Evolutionary conservation across 2,797 vertebrate species (phyloP).

Genomic region (Dromococcyx pavoninus): DNA sequence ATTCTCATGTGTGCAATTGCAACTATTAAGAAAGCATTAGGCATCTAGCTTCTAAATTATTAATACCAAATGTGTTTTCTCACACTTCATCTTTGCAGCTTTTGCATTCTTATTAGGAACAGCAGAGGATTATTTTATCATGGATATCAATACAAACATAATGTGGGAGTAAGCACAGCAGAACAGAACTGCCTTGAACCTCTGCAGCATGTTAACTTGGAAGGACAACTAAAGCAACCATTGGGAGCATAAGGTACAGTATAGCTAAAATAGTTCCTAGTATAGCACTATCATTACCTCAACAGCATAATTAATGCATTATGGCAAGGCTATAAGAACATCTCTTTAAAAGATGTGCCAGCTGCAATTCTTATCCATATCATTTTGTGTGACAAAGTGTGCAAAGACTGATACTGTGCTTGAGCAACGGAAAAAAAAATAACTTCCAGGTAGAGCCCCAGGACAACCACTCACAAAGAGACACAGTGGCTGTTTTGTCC

Average conservation of each 20-base stretch:
- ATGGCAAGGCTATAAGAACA: not conserved
- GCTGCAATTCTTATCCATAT: not conserved
- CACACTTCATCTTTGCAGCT: accelerated
- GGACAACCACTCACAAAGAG: not conserved
- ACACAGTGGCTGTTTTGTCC: constrained; percentile 18
- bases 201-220: not conserved
- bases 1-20: not conserved
- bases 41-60: not conserved
- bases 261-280: no score
- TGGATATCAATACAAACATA: not conserved
- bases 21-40: not conserved
- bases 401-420: not conserved
- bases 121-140: not conserved
- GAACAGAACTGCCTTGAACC: not conserved
- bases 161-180: not conserved
- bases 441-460: not conserved
- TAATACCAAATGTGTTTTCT: not conserved
- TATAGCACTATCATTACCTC: not conserved
- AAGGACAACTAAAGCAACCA: not conserved
- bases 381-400: not conserved
- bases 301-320: not conserved
- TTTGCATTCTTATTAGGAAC: not conserved
- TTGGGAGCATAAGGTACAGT: not conserved
- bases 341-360: not conserved
- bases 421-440: not conserved